Percentiles rank a stretch among this genome's conserved stretches.
Evolutionary conservation across 2,113 vertebrate genomes (phyloP).

Genomic region (Tursiops truncatus): DNA sequence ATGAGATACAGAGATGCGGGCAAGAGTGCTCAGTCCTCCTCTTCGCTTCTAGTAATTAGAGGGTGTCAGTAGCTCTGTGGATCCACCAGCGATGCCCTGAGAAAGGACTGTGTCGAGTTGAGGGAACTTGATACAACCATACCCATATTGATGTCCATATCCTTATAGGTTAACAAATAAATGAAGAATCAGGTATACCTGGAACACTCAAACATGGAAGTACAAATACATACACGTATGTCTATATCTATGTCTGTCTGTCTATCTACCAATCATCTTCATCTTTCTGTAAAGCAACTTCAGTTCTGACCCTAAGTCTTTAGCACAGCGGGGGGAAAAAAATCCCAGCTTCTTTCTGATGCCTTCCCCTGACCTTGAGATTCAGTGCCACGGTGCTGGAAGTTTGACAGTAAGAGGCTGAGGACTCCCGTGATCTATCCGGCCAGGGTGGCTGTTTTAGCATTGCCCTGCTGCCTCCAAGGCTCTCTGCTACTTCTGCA

Average conservation of each 20-base stretch:
- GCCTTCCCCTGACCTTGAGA: background rate
- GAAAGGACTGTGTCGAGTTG: background rate
- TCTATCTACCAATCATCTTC: background rate
- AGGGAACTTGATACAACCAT: background rate
- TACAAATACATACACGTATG: background rate
- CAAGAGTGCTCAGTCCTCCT: rapidly evolving
- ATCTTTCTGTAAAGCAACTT: background rate
- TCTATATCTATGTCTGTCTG: background rate
- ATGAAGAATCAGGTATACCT: background rate
- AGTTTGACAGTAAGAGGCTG: background rate
- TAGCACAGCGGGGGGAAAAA: rapidly evolving
- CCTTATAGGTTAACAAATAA: background rate
- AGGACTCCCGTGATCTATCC: background rate
- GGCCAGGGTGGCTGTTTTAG: background rate
- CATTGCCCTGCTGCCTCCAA: too few species aligned
- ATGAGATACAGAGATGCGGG: background rate
- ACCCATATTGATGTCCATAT: background rate
- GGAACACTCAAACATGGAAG: background rate
- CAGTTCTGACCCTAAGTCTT: background rate
- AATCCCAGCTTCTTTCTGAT: background rate
- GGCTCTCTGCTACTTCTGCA: background rate
- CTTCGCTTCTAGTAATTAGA: background rate
- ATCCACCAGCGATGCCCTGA: background rate
- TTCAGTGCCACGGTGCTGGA: background rate
- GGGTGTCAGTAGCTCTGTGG: background rate